Evolutionary conservation across 2,113 vertebrate species (phyloP), one percentile per base, ranked within the genome.

Genomic region (Neolamprologus hecqui): DNA sequence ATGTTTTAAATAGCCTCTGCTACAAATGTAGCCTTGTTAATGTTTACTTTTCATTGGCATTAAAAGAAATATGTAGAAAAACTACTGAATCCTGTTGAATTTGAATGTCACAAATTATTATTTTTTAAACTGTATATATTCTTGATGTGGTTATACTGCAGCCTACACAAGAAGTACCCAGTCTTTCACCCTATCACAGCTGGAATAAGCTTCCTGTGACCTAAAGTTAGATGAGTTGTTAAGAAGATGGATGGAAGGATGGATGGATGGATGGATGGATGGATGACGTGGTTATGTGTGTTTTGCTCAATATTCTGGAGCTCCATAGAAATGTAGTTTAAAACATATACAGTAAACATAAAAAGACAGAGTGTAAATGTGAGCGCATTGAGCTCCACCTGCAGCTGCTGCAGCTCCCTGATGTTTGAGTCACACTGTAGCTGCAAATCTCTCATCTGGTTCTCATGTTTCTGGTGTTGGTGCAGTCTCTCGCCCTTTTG

Each of bases 391-490:
- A 12, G 5, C 6, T 26, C 23, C 33, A 99, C 99, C 98, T 99
- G 99, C 55, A 99, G 93, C 91, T 99, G 98, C 82, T 99, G 99
- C 86, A 99, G 96, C 82, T 99, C 99, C 75, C 98, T 96, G 94
- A 98, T 97, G 83, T 99, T 99, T 33, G 97, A 98, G 92, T 99
- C 99, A 92, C 98, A 99, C 89, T 99, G 99, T 92, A 99, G 81
- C 96, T 99, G 98, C 68, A 99, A 97, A 89, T 99, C 99, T 45
- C 99, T 97, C 98, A 99, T 99, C 88, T 99, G 99, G 94, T 99
- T 99, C 94, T 99, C 98, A 0, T 99, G 99, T 90, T 99, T 99
- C 94, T 99, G 99, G 94, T 99, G 98, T 87, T 99, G 99, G 81
- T 99, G 97, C 88, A 99, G 95, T 83, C 98, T 95, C 92, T 99